Evolutionary conservation across 2,888 invertebrate genomes (phyloP).

Genomic region (Phorcus lineatus): DNA sequence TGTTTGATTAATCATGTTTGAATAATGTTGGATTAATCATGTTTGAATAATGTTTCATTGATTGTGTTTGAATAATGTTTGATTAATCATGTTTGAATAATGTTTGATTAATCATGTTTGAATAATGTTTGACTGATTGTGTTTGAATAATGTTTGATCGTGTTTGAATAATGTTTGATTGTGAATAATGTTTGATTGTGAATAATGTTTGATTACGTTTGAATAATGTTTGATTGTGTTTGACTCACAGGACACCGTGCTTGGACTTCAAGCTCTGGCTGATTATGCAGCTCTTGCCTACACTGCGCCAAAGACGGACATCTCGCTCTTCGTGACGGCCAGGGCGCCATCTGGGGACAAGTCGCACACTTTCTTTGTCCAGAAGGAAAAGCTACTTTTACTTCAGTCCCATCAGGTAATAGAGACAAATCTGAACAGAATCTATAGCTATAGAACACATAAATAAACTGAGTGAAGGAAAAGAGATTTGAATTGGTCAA

Average conservation of each 20-base stretch:
- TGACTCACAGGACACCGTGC: conserved; percentile 71
- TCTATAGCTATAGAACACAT: too few relatives aligned
- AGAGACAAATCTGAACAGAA: not conserved
- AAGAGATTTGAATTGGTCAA: too few relatives aligned
- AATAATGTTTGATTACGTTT: conserved; percentile 19
- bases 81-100: too few relatives aligned
- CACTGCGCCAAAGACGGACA: conserved; percentile 45
- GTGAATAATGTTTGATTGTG: conserved; percentile 1
- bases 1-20: too few relatives aligned
- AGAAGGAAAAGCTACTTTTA: not conserved
- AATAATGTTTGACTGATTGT: too few relatives aligned
- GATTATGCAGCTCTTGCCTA: conserved; percentile 59
- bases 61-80: conserved; percentile 17
- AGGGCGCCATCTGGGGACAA: not conserved
- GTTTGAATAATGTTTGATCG: conserved; percentile 12
- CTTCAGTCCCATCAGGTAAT: not conserved
- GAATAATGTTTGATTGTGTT: conserved; percentile 11
- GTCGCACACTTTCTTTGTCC: not conserved
- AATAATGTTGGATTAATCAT: too few relatives aligned
- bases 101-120: conserved; percentile 16
- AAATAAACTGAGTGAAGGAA: too few relatives aligned
- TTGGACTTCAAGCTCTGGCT: conserved; percentile 73
- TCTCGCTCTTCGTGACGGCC: conserved; percentile 36
- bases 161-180: conserved; percentile 7
- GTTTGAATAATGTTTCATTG: not conserved